phyloP scores from a whole-genome alignment of 2,113 vertebrate species.

The Tupaia chinensis region DNA sequence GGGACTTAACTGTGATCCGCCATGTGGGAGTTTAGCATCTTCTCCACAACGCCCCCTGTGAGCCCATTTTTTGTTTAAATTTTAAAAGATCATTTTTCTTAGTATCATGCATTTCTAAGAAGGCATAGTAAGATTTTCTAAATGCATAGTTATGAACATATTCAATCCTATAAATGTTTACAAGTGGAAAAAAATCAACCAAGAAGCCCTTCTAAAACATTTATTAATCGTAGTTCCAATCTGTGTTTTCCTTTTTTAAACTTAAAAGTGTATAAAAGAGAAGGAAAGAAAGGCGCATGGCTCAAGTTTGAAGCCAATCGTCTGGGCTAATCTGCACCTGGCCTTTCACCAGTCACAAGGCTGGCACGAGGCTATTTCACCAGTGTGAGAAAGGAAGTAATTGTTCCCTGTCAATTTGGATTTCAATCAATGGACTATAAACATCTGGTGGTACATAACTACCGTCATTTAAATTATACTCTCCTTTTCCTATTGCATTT shows the following conservation, averaged over 20 bases:
- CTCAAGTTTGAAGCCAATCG: slow-evolving; percentile 1
- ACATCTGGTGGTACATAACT: slow-evolving; percentile 72
- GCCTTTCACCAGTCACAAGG: not conserved
- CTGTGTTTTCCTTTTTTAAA: not conserved
- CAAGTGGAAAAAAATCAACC: not conserved
- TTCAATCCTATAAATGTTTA: not conserved
- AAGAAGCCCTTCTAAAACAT: not conserved
- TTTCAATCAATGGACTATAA: slow-evolving; percentile 69
- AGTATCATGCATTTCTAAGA: not conserved
- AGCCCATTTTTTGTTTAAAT: too few relatives aligned
- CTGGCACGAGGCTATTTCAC: not conserved
- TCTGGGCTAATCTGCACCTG: not conserved
- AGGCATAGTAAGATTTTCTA: not conserved
- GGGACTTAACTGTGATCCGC: too few relatives aligned
- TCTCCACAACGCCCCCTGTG: too few relatives aligned
- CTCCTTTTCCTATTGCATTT: slow-evolving; percentile 9
- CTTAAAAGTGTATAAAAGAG: not conserved
- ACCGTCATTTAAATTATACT: slow-evolving; percentile 67
- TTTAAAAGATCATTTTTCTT: not conserved
- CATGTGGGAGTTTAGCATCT: too few relatives aligned
- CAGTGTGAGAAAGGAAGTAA: slow-evolving; percentile 51
- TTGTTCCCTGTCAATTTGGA: slow-evolving; percentile 75
- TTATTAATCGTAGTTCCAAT: not conserved
- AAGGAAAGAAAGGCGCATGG: not conserved
- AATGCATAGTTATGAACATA: not conserved